Base-by-base conservation (phyloP, 2,888 invertebrate species). In the Caenorhabditis sulstoni region DNA sequence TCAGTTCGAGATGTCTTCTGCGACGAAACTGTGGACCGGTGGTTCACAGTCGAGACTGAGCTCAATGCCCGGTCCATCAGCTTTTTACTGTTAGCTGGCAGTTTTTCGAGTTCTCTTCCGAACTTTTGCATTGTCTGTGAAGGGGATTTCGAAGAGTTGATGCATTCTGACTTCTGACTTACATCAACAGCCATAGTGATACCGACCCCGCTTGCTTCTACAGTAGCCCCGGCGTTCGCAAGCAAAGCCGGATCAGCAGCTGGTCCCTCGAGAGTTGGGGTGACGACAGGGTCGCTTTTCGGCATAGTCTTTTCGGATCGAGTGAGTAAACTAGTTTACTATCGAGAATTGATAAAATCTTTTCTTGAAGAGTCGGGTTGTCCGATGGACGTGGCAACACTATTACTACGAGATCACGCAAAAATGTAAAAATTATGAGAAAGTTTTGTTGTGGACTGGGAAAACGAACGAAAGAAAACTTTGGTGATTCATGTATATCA, bases 81-180 rank as follows among this genome's bases (percentile, higher is more conserved):
- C 20, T 41, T 57, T 8, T 50, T 41, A 9, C 73, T 50, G 18
- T 58, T 57, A 0, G 41, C 52, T 8, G 73, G 73, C 39, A 73
- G 37, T 16, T 57, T 41, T 23, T 73, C 73, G 29, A 73, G 52
- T 35, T 73, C 73, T 22, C 73, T 64, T 18, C 73, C 73, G 14
- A 73, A 73, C 58, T 73, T 64, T 73, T 73, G 73, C 73, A 73
- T 73, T 5, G 73, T 37, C 73, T 73, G 39, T 47, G 2, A 11
- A 2, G 23, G 16, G 8, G 3, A 23, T 22, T 8, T 12, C 12
- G 20, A 50, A 29, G 29, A 29, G 29, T 5, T 5, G 29, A 7
- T n/a, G n/a, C n/a, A n/a, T n/a, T 0, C 18, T 1, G 8, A 11
- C 0, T 7, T n/a, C 14, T 1, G 9, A 44, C 58, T 20, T 22